Base-by-base conservation (phyloP, 2,888 invertebrate genomes). In the Folsomia candida region DNA sequence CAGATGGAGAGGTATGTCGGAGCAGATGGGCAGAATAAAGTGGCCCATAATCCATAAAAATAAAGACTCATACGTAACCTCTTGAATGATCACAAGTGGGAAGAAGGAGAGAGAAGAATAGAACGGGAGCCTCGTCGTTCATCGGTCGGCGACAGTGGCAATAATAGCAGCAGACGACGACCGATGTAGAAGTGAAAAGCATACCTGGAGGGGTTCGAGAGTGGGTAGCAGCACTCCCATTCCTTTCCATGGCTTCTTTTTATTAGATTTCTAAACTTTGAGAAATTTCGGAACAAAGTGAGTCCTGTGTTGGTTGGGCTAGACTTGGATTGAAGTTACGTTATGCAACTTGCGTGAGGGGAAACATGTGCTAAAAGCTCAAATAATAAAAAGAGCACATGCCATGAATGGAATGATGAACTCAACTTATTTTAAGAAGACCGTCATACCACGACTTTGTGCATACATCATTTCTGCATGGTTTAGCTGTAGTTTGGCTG, bases 21-120 rank as follows among this genome's bases (percentile, higher is more conserved):
- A 37, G 37, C 37, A 37, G 37, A 37, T 37, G 37, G 37, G 14
- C 4, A 9, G 37, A 37, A 37, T 37, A 28, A 62, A 62, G 62
- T 62, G 62, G 62, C 62, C 29, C 62, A 62, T 62, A 62, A 62
- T 62, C 62, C 62, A 62, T 62, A 62, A 62, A 20, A 62, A 62
- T 59, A 59, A 62, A 62, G 62, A 27, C 62, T 28, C 2, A 14
- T 24, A 59, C 59, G 59, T 25, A 59, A 59, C 59, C 59, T 59
- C 22, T 22, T 57, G 57, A 37, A 37, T 37, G 37, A 37, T 37
- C 37, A 37, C 37, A 37, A 37, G 37, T 37, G 37, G 37, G 37
- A 37, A 37, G 14, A 37, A 14, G 37, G 37, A n/a, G n/a, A 37
- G 37, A 37, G 37, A 37, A 37, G 37, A 37, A 37, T 37, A 37